Percentiles rank a stretch among this genome's conserved stretches.
Evolutionary conservation across 37 sponge, comb jelly and placozoan species (phyloP).

Genomic region (Oopsacas minuta): DNA sequence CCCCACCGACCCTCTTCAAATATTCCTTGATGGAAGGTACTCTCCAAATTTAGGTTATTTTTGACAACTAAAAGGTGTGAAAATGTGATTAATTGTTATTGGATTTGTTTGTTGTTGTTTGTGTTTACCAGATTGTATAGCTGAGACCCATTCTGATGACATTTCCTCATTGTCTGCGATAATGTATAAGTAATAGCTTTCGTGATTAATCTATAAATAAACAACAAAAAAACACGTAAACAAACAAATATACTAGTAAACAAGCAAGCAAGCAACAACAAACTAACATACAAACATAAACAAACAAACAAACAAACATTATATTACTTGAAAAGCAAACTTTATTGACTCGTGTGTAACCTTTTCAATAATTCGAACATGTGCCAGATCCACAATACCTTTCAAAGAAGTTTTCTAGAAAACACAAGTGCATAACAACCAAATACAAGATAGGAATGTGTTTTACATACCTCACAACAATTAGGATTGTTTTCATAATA

Average conservation of each 20-base stretch:
- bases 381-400: not conserved
- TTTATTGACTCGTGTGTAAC: not conserved
- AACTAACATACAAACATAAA: not conserved
- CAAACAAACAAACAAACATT: constrained; percentile 8
- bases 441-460: not conserved
- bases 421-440: not conserved
- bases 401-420: not conserved
- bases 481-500: constrained; percentile 10
- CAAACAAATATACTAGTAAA: not conserved
- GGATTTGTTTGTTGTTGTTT: not conserved
- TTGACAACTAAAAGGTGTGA: not conserved
- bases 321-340: not conserved
- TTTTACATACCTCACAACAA: not conserved
- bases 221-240: too few species aligned
- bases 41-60: not conserved
- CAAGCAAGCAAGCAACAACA: not conserved
- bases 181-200: not conserved
- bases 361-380: not conserved
- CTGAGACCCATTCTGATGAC: not conserved
- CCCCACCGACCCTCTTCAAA: not conserved
- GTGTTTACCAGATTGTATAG: not conserved
- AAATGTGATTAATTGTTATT: not conserved
- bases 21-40: not conserved
- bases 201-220: constrained; percentile 5
- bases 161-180: not conserved